phyloP scores from a whole-genome alignment of 2,888 invertebrate species.

The Esperia sulphurella region DNA sequence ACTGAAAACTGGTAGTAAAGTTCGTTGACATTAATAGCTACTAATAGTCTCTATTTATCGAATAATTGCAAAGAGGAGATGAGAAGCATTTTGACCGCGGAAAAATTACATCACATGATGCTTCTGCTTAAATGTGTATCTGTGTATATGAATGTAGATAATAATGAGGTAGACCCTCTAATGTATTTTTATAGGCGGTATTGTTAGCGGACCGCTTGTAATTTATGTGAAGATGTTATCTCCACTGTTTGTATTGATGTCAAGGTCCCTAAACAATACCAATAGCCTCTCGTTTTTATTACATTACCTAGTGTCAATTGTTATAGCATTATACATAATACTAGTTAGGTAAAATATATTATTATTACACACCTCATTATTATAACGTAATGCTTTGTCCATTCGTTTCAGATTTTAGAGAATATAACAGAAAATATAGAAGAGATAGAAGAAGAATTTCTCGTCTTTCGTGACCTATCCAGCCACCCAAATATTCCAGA shows the following conservation, averaged over 20 bases:
- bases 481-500: slow-evolving; percentile 87
- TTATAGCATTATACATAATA: slow-evolving; percentile 10
- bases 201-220: slow-evolving; percentile 55
- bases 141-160: slow-evolving; percentile 19
- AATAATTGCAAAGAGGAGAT: too few species aligned
- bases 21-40: too few species aligned
- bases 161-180: slow-evolving; percentile 24
- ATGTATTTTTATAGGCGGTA: slow-evolving; percentile 39
- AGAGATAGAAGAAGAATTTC: slow-evolving; percentile 90
- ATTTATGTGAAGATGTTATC: slow-evolving; percentile 62
- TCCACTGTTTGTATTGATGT: slow-evolving; percentile 56
- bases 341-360: slow-evolving; percentile 8
- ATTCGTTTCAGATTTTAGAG: slow-evolving; percentile 81
- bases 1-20: too few species aligned
- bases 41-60: too few species aligned
- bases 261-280: slow-evolving; percentile 65
- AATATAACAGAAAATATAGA: slow-evolving; percentile 89
- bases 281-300: slow-evolving; percentile 40
- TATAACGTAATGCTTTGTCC: not conserved
- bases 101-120: too few species aligned
- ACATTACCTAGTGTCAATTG: slow-evolving; percentile 36
- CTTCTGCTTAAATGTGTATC: not conserved
- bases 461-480: slow-evolving; percentile 85
- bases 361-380: slow-evolving; percentile 4
- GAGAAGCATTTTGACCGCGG: too few species aligned